Evolutionary conservation across 2,888 invertebrate genomes (phyloP), one percentile per base, ranked within the genome.

Genomic region (Eupithecia subfuscata): DNA sequence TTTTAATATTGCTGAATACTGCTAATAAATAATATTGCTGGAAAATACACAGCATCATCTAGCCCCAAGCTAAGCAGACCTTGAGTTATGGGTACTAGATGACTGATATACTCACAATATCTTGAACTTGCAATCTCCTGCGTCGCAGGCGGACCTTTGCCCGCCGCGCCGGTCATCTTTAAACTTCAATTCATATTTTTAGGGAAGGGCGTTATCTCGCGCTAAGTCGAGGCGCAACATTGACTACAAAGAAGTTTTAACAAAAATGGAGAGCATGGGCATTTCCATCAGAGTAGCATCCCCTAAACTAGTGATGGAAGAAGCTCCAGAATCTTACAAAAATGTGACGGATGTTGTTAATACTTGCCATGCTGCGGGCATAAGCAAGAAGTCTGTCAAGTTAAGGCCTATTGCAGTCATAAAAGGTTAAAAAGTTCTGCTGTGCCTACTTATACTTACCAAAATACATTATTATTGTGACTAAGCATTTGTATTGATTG

Each of bases 291-390:
- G 99, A 87, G 99, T 99, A 0, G 99, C 99, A 12, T 99, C 99
- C 16, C 99, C 99, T 0, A 99, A 99, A 92, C 94, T 99, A 77
- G 99, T 99, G 0, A 99, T 99, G 99, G 99, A 99, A 94, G 99
- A 99, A 95, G 98, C 99, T 7, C 99, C 99, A 0, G 99, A 99
- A 88, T 99, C 99, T 0, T 99, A 99, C 92, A 99, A 99, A 94
- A 98, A 99, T 95, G 99, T 99, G 0, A 99, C 99, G 0, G 99
- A 99, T 95, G 99, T 99, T 12, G 99, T 99, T 0, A 96, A 99
- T 90, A 99, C 99, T 5, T 99, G 99, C 86, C 99, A 99, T 90
- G 97, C 97, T 34, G 99, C 99, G 56, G 99, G 99, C 22, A 99
- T 99, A 76, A 99, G 99, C 87, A 98, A 98, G 89, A 99, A 99